phyloP scores from a whole-genome alignment of 2,797 vertebrate genomes.

The Rhincodon typus region DNA sequence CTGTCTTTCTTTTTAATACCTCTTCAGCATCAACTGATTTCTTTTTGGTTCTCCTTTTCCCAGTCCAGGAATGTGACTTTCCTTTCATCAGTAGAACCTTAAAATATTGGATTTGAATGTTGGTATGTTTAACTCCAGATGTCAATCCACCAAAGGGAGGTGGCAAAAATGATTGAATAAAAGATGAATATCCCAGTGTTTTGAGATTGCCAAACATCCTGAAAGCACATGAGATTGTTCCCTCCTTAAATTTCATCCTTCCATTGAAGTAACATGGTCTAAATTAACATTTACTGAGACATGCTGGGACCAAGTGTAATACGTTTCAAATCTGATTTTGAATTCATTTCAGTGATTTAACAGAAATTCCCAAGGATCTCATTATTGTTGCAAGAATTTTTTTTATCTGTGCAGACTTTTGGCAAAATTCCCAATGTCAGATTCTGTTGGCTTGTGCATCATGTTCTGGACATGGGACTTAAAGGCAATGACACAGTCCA shows the following conservation, averaged over 20 bases:
- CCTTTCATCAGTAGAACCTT: background rate
- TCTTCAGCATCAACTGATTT: background rate
- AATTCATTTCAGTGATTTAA: background rate
- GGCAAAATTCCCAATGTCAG: background rate
- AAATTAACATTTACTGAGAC: background rate
- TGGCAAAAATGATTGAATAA: background rate
- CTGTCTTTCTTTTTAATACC: background rate
- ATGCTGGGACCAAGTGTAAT: too few species aligned
- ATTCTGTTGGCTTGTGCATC: background rate
- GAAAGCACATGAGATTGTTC: background rate
- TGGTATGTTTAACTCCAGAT: background rate
- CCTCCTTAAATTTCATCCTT: conserved; percentile 1
- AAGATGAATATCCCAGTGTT: background rate
- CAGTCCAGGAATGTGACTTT: background rate
- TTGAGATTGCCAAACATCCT: background rate
- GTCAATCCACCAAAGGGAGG: background rate
- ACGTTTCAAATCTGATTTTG: background rate
- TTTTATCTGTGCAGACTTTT: background rate
- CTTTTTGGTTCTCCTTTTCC: background rate
- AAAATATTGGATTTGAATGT: background rate
- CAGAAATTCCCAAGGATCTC: background rate
- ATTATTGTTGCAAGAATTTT: background rate
- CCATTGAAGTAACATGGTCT: background rate
- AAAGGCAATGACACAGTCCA: background rate
- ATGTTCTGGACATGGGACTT: background rate